Base-by-base conservation (phyloP, 2,113 vertebrate species). In the Petrocephalus microphthalmus region DNA sequence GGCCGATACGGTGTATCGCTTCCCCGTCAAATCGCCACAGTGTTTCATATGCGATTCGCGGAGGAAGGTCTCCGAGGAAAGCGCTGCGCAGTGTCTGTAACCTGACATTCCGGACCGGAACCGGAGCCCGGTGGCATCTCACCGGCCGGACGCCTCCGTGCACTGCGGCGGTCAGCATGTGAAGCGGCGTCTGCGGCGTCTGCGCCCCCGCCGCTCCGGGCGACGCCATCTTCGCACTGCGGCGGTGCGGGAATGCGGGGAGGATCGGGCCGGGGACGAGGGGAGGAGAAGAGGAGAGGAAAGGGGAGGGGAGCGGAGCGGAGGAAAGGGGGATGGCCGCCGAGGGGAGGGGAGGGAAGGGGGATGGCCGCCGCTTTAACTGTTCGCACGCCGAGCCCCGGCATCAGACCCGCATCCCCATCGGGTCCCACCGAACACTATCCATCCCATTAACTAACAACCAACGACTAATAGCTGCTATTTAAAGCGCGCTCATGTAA, bases 221-320 rank as follows among this genome's bases (percentile, higher is more conserved):
- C 93, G 95, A 95, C 95, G 95, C 95, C 95, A 96, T 96, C 95
- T 96, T 96, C 94, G 93, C 93, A 89, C 94, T 94, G 95, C 92
- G 92, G 94, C 93, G 94, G 94, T 93, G 91, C 90, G 94, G 90
- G 91, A 93, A 91, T 93, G 93, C 60, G 92, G 71, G 71, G 2
- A 90, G 91, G 89, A 93, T 93, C 86, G 53, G 91, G 85, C 91
- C 89, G 89, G 57, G 71, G 87, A 83, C 90, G 87, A 88, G 88
- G 85, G 90, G 91, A 86, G 88, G 91, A 91, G 93, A 94, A 94
- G 95, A 91, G 47, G 5, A 49, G 5, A 49, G 47, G n/a, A 29
- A 10, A n/a, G 25, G 60, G 60, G n/a, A 10, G 10, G 22, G 57
- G 57, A 49, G 47, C 5, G 7, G 60, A 64, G 57, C 7, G 10